These are phyloP conservation scores for Synergus gifuensis DNA, from an alignment of 2,888 invertebrate species.

Conservation along the genomic window DNA sequence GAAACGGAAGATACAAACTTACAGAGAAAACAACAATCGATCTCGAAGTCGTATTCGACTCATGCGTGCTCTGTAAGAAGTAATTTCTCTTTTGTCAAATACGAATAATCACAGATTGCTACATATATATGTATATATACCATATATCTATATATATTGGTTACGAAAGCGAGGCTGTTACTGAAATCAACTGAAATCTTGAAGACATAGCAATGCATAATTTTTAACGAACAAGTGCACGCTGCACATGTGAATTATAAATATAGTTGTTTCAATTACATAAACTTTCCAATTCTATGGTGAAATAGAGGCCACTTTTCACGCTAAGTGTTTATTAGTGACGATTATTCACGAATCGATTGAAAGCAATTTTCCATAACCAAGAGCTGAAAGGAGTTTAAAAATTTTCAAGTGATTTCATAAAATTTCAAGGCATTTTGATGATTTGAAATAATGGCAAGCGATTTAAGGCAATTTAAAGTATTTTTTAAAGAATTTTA, in stretches of 20 bases:
- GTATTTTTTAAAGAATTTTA: too few relatives aligned
- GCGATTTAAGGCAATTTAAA: too few relatives aligned
- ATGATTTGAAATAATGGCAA: too few relatives aligned
- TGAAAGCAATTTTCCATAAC: not conserved
- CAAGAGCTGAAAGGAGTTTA: not conserved
- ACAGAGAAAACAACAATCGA: slow-evolving; percentile 15
- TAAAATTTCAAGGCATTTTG: too few relatives aligned
- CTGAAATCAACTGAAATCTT: not conserved
- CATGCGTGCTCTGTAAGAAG: slow-evolving; percentile 43
- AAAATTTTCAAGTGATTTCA: too few relatives aligned
- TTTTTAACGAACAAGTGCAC: slow-evolving; percentile 6
- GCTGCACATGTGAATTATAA: slow-evolving; percentile 23
- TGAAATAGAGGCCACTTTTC: slow-evolving; percentile 22
- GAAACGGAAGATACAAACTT: slow-evolving; percentile 9
- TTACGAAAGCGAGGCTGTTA: slow-evolving; percentile 8
- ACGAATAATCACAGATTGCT: slow-evolving; percentile 21
- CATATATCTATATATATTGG: not conserved
- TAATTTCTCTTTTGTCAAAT: slow-evolving; percentile 48
- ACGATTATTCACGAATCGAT: not conserved
- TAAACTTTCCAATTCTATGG: slow-evolving; percentile 11
- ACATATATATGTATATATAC: too few relatives aligned
- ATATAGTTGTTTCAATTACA: slow-evolving; percentile 29
- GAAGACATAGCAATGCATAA: not conserved
- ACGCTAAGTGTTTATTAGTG: not conserved
- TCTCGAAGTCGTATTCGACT: slow-evolving; percentile 39